Evolutionary conservation across 2,113 vertebrate species (phyloP), one percentile per base, ranked within the genome.

Genomic region (Taxidea taxus): DNA sequence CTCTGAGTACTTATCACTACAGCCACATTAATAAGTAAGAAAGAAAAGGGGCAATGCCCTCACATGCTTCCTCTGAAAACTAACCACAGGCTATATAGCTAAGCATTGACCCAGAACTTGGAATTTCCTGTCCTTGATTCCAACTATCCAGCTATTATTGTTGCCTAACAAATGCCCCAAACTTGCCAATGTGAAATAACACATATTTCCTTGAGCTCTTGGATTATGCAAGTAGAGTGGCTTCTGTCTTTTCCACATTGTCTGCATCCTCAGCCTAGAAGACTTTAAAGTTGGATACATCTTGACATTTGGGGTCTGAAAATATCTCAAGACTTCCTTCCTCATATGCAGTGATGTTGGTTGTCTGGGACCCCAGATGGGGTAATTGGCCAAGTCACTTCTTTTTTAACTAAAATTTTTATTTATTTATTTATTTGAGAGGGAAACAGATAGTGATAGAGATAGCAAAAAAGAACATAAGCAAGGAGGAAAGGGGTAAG

Each of bases 261-360:
- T 12, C 62, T 2, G 2, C 47, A 6, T 31, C 16, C 37, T 81
- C 49, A 49, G 27, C 25, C 77, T 74, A 4, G n/a, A 83, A 74
- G 44, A 44, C 42, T 20, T 9, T 39, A 23, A 90, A 37, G 2
- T 21, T 68, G 70, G 31, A 37, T 47, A 16, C 25, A 47, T 25
- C 39, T 34, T 8, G 5, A 49, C 13, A 74, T 10, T 12, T 91
- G 81, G 15, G 31, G 31, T 72, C 37, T n/a, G 37, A 82, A 64
- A n/a, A 8, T 21, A 39, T 42, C 34, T 56, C 11, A 44, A 84
- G 31, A 0, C 9, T 31, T 34, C 29, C 18, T 60, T 10, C 18
- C 3, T 58, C 34, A 29, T 2, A 9, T 6, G 13, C 18, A n/a
- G 20, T 27, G 42, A 42, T 0, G 2, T 2, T 70, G 31, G 15